phyloP scores from a whole-genome alignment of 1,140 invertebrate species.

The Aphelinus certus region DNA sequence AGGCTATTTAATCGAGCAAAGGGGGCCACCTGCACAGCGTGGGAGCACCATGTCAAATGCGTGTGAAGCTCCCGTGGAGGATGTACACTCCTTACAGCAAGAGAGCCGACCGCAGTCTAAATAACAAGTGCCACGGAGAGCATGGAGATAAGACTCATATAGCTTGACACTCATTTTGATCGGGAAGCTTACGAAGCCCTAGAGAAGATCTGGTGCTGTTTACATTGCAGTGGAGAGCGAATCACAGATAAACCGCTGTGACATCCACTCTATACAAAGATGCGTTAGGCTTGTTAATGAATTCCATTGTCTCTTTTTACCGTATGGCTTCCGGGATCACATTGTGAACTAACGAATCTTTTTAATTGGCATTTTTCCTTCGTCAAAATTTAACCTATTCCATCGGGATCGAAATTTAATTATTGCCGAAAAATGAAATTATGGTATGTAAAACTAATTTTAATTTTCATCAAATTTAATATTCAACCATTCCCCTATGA shows the following conservation, averaged over 20 bases:
- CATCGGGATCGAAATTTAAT: neutral
- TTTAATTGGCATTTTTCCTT: no score
- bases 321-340: conserved; percentile 15
- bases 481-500: no score
- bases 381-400: no score
- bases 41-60: conserved; percentile 38
- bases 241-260: neutral
- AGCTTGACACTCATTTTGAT: no score
- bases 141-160: conserved; percentile 28
- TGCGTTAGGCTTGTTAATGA: neutral
- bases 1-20: conserved; percentile 37
- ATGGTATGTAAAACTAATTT: no score
- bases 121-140: conserved; percentile 4
- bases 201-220: conserved; percentile 7
- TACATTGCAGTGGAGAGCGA: neutral
- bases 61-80: neutral
- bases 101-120: conserved; percentile 37
- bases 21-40: conserved; percentile 50
- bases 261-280: neutral
- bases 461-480: no score
- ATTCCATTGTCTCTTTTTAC: neutral
- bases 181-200: conserved; percentile 27
- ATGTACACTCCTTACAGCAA: conserved; percentile 17
- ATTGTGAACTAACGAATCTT: neutral
- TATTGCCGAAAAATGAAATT: neutral